Evolutionary conservation across 2,888 invertebrate genomes (phyloP), one percentile per base, ranked within the genome.

Genomic region (Fissipunctia ypsillon): DNA sequence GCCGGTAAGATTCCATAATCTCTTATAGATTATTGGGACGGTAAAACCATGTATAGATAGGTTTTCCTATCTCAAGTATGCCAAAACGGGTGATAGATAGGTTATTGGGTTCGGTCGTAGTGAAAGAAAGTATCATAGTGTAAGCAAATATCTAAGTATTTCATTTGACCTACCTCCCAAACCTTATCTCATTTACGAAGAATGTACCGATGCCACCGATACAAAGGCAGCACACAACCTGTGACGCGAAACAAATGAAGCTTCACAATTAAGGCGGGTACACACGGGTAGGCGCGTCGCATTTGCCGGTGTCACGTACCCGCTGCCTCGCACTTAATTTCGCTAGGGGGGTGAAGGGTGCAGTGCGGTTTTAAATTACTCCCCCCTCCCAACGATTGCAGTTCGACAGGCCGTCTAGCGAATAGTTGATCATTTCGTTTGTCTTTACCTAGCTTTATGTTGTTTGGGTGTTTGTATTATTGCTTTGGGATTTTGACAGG

Each of bases 221-320:
- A 76, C 75, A 84, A 85, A 83, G 76, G 77, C 63, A 70, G 70
- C 41, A 67, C 64, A 77, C 75, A 78, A 75, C 78, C 78, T 65
- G 85, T 87, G 88, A 87, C 91, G 88, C 83, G 88, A 87, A 90
- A 94, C 93, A 94, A 94, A 95, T 94, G 94, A 92, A 93, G 93
- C 92, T 91, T 91, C 90, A 93, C 93, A 94, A 95, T 95, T 94
- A 95, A 94, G 94, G 93, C 91, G 91, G 89, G 92, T 90, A 93
- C 92, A 94, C 93, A 93, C 91, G 89, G 89, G 88, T 92, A 94
- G 93, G 93, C 92, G 91, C 91, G 89, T 90, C 91, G 92, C 95
- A 95, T 95, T 95, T 95, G 95, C 95, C 91, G 94, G 92, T 94
- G 96, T 96, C 96, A 95, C 95, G 94, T 93, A 90, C 90, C 93